Evolutionary conservation across 1,140 invertebrate species (phyloP), one percentile per base, ranked within the genome.

Genomic region (Meloidogyne exigua): DNA sequence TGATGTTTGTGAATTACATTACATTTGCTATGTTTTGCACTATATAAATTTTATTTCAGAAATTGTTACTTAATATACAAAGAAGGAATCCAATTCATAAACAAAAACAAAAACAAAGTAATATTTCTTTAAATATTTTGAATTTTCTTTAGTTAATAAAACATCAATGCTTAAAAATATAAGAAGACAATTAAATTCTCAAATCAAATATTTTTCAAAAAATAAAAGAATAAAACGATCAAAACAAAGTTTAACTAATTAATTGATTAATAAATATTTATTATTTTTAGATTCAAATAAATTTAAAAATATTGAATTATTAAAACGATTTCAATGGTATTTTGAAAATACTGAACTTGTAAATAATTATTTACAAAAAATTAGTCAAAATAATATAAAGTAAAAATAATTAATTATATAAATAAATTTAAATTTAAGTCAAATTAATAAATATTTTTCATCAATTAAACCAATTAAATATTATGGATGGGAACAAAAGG

Each of bases 321-420:
- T 57, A 57, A 57, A 57, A 57, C 49, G 49, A n/a, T 57, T 57
- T 57, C 49, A 57, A 57, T 57, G 49, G 49, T 57, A 57, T 57
- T 57, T 57, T 57, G 49, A 57, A 57, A 18, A 57, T 0, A n/a
- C 18, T n/a, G 7, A 57, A 10, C 7, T 9, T 57, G 49, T 57
- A 57, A 57, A 57, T 57, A n/a, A 57, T 57, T 57, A n/a, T 57
- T n/a, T 57, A 57, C 18, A 57, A 57, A 57, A n/a, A n/a, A 57
- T 57, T 57, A 57, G 49, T 57, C 49, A 57, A 57, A 57, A 57
- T 57, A 57, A 57, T 57, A 57, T 57, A 57, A 57, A 57, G 49
- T 57, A n/a, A 57, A n/a, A 15, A n/a, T 15, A 15, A 44, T 44
- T 57, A n/a, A 57, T n/a, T 57, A n/a, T 57, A n/a, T n/a, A 44